These are phyloP conservation scores for Melinaea marsaeus DNA, from an alignment of 2,888 invertebrate genomes.

Conservation along the genomic window DNA sequence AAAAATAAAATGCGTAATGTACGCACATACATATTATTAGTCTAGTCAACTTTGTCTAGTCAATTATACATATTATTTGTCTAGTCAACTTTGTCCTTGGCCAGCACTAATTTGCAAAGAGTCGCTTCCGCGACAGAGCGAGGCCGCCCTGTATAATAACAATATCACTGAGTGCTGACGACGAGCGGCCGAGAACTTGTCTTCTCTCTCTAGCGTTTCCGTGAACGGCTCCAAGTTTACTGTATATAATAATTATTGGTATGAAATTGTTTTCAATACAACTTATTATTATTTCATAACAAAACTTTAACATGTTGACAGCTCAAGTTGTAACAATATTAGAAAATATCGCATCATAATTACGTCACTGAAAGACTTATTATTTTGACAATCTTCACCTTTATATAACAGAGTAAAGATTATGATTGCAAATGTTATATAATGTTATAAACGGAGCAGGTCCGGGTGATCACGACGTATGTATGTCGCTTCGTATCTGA, in stretches of 20 bases:
- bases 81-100: constrained; percentile 55
- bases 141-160: constrained; percentile 37
- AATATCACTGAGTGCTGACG: constrained; percentile 33
- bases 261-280: constrained; percentile 8
- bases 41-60: neutral
- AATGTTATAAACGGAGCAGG: constrained; percentile 47
- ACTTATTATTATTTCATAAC: neutral
- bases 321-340: neutral
- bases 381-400: neutral
- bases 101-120: constrained; percentile 65
- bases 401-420: too few relatives aligned
- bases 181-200: constrained; percentile 32
- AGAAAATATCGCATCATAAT: neutral
- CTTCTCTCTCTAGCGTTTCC: constrained; percentile 42
- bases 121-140: constrained; percentile 63
- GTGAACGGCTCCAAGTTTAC: constrained; percentile 37
- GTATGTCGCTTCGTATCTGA: constrained; percentile 54
- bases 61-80: constrained; percentile 18
- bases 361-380: neutral
- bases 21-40: neutral
- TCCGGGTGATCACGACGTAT: constrained; percentile 49
- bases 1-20: neutral
- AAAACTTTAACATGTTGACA: neutral
- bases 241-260: constrained; percentile 5
- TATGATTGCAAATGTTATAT: too few relatives aligned